phyloP scores from a whole-genome alignment of 2,797 vertebrate genomes.

The Coluber constrictor region DNA sequence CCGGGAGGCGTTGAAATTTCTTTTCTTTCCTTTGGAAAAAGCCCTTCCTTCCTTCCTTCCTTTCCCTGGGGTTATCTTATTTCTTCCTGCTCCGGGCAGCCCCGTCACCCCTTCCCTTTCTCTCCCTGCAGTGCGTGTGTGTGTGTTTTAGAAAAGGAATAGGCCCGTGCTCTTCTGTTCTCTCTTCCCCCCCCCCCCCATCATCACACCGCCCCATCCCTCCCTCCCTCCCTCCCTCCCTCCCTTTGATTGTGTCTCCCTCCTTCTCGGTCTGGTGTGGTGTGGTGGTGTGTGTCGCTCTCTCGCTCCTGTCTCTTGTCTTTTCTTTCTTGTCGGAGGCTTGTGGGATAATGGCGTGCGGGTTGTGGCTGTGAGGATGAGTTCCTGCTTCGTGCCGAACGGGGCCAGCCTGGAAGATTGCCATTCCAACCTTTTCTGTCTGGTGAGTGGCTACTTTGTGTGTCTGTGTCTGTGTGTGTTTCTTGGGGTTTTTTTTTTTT shows the following conservation, averaged over 20 bases:
- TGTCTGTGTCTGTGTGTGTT: background rate
- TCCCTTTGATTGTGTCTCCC: conserved; percentile 26
- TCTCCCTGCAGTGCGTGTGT: conserved; percentile 51
- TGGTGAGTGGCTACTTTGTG: conserved; percentile 82
- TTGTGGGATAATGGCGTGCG: conserved; percentile 90
- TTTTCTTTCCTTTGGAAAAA: conserved; percentile 41
- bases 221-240: background rate
- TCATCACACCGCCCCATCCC: conserved; percentile 68
- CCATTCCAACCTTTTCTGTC: conserved; percentile 99
- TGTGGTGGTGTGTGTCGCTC: conserved; percentile 40
- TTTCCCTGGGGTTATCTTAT: conserved; percentile 10
- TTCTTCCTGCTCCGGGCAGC: background rate
- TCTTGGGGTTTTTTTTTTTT: background rate
- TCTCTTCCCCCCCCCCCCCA: conserved; percentile 43
- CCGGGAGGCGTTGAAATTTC: conserved; percentile 5
- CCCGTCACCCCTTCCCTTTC: background rate
- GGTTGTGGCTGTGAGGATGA: conserved; percentile 96
- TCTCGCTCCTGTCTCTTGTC: conserved; percentile 64
- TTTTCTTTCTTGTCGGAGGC: conserved; percentile 86
- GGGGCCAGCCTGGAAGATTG: conserved; percentile 99
- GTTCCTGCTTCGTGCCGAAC: conserved; percentile 98
- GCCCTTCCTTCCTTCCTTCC: conserved; percentile 50
- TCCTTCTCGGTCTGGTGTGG: conserved; percentile 4
- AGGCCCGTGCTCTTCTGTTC: conserved; percentile 26
- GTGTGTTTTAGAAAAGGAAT: background rate